phyloP scores from a whole-genome alignment of 2,797 vertebrate species.

The Arctocebus calabarensis region DNA sequence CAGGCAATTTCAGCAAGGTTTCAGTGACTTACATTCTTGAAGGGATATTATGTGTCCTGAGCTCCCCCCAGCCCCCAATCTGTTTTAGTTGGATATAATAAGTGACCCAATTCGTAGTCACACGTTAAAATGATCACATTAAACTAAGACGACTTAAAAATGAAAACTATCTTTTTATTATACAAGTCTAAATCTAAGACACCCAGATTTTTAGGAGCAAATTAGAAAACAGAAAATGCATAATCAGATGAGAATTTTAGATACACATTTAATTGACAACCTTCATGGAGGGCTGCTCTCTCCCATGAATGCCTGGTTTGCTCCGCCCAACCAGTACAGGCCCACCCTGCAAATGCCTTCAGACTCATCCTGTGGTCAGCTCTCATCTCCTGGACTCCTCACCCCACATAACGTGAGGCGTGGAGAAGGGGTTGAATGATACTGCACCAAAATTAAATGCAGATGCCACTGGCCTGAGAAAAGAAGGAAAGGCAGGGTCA shows the following conservation, averaged over 20 bases:
- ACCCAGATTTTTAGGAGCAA: not conserved
- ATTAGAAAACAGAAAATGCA: not conserved
- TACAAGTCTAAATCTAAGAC: not conserved
- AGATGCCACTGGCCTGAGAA: not conserved
- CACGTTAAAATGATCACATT: not conserved
- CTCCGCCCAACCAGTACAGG: not conserved
- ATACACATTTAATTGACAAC: not conserved
- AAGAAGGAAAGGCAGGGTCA: not conserved
- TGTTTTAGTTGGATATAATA: not conserved
- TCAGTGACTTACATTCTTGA: not conserved
- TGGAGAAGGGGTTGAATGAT: not conserved
- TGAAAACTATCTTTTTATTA: not conserved
- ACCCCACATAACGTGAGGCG: not conserved
- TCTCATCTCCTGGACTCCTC: not conserved
- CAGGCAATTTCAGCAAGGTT: not conserved
- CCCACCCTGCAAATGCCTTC: not conserved
- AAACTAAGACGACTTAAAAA: conserved; percentile 29
- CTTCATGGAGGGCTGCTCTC: not conserved
- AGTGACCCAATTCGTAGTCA: not conserved
- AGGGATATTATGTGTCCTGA: not conserved
- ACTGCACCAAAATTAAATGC: not conserved
- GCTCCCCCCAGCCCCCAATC: not conserved
- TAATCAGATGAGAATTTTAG: not conserved
- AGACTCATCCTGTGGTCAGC: not conserved
- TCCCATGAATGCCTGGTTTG: not conserved